These are phyloP conservation scores for Physella acuta DNA, from an alignment of 1,140 invertebrate genomes.

Conservation along the genomic window DNA sequence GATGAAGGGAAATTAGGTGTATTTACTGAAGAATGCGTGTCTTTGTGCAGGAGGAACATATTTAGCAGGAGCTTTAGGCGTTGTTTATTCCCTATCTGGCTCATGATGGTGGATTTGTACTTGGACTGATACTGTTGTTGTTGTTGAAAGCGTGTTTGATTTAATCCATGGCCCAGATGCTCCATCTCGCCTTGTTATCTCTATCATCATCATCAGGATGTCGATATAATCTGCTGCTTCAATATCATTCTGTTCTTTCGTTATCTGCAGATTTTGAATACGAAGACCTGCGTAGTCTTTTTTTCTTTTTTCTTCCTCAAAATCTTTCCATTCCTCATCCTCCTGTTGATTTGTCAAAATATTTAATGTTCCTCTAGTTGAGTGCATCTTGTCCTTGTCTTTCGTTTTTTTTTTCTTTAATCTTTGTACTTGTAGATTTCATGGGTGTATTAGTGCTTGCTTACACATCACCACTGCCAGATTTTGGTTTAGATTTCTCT, in stretches of 20 bases:
- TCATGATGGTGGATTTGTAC: too few species aligned
- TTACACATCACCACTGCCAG: constrained; percentile 32
- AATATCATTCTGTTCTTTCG: constrained; percentile 39
- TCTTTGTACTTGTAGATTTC: constrained; percentile 23
- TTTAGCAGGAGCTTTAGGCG: constrained; percentile 30
- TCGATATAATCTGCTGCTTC: constrained; percentile 29
- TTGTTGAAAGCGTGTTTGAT: too few species aligned
- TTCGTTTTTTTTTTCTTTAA: constrained; percentile 49
- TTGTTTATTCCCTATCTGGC: constrained; percentile 32
- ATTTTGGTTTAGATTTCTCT: constrained; percentile 52
- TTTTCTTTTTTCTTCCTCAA: constrained; percentile 77
- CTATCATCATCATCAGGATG: constrained; percentile 32
- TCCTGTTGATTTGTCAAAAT: constrained; percentile 8
- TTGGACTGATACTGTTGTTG: too few species aligned
- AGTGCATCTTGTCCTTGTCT: constrained; percentile 38
- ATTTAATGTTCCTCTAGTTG: neutral
- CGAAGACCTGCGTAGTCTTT: constrained; percentile 90
- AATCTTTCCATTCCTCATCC: constrained; percentile 90
- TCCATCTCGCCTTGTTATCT: too few species aligned
- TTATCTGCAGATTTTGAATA: constrained; percentile 80
- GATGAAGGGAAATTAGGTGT: too few species aligned
- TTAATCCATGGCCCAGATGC: too few species aligned
- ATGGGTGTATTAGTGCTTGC: too few species aligned
- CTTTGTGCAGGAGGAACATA: too few species aligned
- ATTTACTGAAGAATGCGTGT: too few species aligned